Evolutionary conservation across 2,888 invertebrate genomes (phyloP).

Genomic region (Catocala nupta): DNA sequence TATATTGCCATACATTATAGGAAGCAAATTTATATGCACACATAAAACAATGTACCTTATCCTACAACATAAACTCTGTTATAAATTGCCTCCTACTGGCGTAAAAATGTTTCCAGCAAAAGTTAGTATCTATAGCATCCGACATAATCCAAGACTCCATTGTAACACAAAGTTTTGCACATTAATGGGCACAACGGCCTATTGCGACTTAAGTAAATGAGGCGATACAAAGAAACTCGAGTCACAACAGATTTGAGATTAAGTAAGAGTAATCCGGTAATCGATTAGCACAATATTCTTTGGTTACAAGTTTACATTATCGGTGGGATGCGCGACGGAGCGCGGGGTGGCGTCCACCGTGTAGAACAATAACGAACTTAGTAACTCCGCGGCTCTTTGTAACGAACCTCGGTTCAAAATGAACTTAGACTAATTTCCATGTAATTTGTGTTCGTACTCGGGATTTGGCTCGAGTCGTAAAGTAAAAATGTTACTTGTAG

Average conservation of each 20-base stretch:
- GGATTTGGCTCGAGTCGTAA: conserved; percentile 62
- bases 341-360: conserved; percentile 18
- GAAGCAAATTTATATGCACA: not conserved
- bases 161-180: conserved; percentile 24
- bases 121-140: conserved; percentile 19
- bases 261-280: conserved; percentile 18
- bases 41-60: conserved; percentile 7
- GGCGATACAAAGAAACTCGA: conserved; percentile 22
- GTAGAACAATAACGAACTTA: conserved; percentile 55
- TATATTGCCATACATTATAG: no score
- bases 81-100: conserved; percentile 11
- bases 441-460: conserved; percentile 71
- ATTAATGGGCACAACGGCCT: conserved; percentile 21
- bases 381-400: conserved; percentile 52
- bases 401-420: conserved; percentile 57
- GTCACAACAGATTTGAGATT: conserved; percentile 20
- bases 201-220: conserved; percentile 23
- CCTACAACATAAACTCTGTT: conserved; percentile 7
- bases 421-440: conserved; percentile 76
- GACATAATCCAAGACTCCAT: conserved; percentile 25
- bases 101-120: conserved; percentile 18
- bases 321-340: not conserved
- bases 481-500: conserved; percentile 71
- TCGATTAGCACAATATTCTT: conserved; percentile 19
- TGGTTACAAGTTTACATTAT: conserved; percentile 14